Percentiles rank a stretch among this genome's conserved stretches.
These are phyloP conservation scores for Catharus bicknelli DNA, from an alignment of 2,113 vertebrate species.

Conservation along the genomic window DNA sequence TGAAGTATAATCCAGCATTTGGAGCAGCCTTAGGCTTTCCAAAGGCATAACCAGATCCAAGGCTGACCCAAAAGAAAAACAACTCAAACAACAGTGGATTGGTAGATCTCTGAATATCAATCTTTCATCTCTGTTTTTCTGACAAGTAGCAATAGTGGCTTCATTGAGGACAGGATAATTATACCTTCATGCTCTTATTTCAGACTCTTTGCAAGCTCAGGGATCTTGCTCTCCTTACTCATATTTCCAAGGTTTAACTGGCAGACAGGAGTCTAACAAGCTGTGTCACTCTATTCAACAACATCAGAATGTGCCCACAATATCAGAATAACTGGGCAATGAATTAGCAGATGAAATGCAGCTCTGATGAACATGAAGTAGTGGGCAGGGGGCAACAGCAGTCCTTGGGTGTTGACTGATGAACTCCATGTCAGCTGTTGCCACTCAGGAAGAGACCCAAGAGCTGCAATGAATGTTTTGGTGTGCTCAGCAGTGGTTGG, in stretches of 20 bases:
- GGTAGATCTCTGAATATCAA: background rate
- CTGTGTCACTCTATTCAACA: background rate
- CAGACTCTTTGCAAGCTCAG: background rate
- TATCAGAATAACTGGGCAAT: background rate
- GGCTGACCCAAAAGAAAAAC: background rate
- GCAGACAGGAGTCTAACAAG: background rate
- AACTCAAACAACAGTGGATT: background rate
- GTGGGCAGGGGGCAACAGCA: background rate
- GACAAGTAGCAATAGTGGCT: background rate
- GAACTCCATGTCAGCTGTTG: background rate
- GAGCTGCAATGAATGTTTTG: background rate
- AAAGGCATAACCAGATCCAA: background rate
- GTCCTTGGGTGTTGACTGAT: background rate
- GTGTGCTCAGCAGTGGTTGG: background rate
- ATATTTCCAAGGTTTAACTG: background rate
- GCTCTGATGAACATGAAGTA: background rate
- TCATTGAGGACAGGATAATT: background rate
- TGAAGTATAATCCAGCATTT: slow-evolving; percentile 4
- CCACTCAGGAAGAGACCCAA: background rate
- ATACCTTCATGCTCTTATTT: background rate
- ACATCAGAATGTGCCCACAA: background rate
- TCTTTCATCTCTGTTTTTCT: background rate
- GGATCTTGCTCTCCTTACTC: background rate
- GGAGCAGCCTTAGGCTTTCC: slow-evolving; percentile 7
- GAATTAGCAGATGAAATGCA: background rate